These are phyloP conservation scores for Diarsia mendica DNA, from an alignment of 2,888 invertebrate genomes.

Conservation along the genomic window DNA sequence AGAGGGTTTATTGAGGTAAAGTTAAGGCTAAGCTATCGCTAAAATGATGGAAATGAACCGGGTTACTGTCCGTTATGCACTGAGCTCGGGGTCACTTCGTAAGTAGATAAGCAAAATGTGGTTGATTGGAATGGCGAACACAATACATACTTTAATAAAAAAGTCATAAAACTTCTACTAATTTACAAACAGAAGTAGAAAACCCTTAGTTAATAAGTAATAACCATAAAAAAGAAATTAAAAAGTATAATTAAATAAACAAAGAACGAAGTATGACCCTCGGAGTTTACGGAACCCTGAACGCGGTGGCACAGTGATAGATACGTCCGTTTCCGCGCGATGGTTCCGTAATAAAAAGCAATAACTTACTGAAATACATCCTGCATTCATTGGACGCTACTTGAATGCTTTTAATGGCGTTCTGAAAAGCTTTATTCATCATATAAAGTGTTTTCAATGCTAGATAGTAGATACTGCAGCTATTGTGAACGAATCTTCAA, in stretches of 20 bases:
- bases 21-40: no score
- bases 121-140: no score
- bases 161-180: not conserved
- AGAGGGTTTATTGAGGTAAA: no score
- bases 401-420: conserved; percentile 11
- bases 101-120: no score
- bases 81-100: no score
- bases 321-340: conserved; percentile 19
- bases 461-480: not conserved
- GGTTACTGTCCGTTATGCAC: no score
- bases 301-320: conserved; percentile 4
- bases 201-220: not conserved
- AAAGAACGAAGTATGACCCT: conserved; percentile 1
- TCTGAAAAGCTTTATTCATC: not conserved
- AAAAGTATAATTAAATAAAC: not conserved
- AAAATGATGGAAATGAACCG: no score
- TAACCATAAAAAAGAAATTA: not conserved
- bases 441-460: not conserved
- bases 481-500: not conserved
- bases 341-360: conserved; percentile 38
- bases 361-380: conserved; percentile 41
- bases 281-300: conserved; percentile 30
- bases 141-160: not conserved
- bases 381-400: conserved; percentile 16
- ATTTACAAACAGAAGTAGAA: not conserved